Base-by-base conservation (phyloP, 2,888 invertebrate genomes). In the Tachina grossa region DNA sequence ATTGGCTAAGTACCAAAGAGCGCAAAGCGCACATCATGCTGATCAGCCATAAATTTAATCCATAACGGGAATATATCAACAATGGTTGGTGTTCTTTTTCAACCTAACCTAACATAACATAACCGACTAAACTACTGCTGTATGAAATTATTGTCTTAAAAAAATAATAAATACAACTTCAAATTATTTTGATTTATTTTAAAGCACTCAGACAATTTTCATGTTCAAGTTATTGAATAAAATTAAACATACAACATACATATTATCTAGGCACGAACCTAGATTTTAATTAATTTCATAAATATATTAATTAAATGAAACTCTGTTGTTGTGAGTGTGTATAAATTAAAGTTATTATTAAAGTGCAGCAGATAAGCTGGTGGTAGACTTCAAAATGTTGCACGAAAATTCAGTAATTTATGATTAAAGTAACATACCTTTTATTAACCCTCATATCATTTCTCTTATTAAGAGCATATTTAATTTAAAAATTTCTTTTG, bases 371-470 rank as follows among this genome's bases (percentile, higher is more conserved):
- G 84, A 84, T 81, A 84, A 84, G 81, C 53, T 63, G 19, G 63
- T 61, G 19, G 63, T 61, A 65, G 68, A 72, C 22, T 53, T 41
- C 10, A 72, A 85, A 72, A 59, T 77, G 49, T 31, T 16, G 71
- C 76, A 83, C 61, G 71, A 85, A 77, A 59, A 69, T 78, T 55
- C 16, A 65, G 22, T 78, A 69, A 85, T 82, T 82, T 78, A 82
- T 82, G 53, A 47, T 68, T 55, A 55, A 63, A 61, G 6, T 10
- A 45, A 61, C 39, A 41, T 41, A n/a, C 11, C 8, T 8, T 43
- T 61, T 61, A 43, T 41, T 43, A 19, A 19, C 5, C 55, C 49
- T 19, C 55, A 41, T 55, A 39, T 19, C 19, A 55, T 11, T 39
- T 55, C 47, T 53, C 13, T n/a, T 22, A 43, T 39, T 13, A 51